Evolutionary conservation across 2,113 vertebrate species (phyloP), one percentile per base, ranked within the genome.

Genomic region (Alouatta palliata): DNA sequence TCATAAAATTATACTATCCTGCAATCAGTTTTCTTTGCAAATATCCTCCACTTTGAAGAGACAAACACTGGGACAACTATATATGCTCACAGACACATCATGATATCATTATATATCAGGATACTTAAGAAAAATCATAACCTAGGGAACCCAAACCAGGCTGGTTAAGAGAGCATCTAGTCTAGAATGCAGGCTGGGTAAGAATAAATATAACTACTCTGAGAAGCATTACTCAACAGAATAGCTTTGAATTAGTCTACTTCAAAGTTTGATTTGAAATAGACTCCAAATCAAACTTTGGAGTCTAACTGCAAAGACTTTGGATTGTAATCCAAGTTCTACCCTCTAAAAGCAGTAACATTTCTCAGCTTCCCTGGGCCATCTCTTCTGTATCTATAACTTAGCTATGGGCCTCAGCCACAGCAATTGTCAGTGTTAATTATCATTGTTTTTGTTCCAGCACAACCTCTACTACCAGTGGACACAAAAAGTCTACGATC

Each of bases 41-140:
- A 96, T 52, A 91, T 58, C 68, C 54, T 66, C 82, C 19, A 52
- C 66, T 93, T 45, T 87, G 54, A 91, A 94, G 70, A 95, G 37
- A 75, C 35, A 90, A 84, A 66, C 20, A 70, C 17, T 23, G 79
- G 27, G 58, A 47, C n/a, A 85, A 17, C 82, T 13, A 40, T 35
- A 85, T 40, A 75, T 3, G 45, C 32, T 30, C 66, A 81, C 49
- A 70, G 0, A 21, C 16, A n/a, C 68, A 52, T 4, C 7, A 23
- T 20, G n/a, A 61, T 27, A 35, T 12, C 19, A 12, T 70, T 19
- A 49, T 1, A 5, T 66, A n/a, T 35, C 45, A 21, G 19, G 54
- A 56, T 49, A 14, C n/a, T 82, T 35, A 84, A 0, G 25, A 77
- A 61, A 75, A 49, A n/a, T 32, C 66, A 87, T 43, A 27, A 77